A percentile compares a stretch with the other conserved stretches of the same genome.
phyloP scores from a whole-genome alignment of 2,113 vertebrate species.

The Calonectris borealis region DNA sequence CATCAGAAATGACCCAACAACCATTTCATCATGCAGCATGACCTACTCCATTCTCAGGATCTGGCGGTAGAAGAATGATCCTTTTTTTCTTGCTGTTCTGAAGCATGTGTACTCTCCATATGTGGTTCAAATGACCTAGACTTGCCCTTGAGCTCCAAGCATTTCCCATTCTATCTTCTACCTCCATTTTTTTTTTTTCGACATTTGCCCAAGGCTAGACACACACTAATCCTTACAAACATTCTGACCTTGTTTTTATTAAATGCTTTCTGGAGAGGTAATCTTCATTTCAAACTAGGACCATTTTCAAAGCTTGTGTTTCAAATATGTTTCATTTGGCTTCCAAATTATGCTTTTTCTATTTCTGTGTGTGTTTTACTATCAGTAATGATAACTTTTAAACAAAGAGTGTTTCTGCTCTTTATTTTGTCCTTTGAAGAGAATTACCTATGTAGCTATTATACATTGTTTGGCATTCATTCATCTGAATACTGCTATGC shows the following conservation, averaged over 20 bases:
- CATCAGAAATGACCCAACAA: not conserved
- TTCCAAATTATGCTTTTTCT: not conserved
- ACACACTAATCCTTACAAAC: not conserved
- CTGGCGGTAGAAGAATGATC: not conserved
- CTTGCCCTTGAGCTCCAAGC: not conserved
- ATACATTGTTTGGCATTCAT: constrained; percentile 28
- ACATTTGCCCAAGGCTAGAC: not conserved
- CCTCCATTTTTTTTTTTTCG: not conserved
- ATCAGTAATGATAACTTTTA: constrained; percentile 38
- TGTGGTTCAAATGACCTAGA: not conserved
- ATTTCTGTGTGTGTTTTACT: not conserved
- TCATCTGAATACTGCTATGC: constrained; percentile 20
- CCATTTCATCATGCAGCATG: not conserved
- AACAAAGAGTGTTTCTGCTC: not conserved
- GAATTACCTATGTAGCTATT: constrained; percentile 38
- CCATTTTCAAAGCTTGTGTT: not conserved
- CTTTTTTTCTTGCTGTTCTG: not conserved
- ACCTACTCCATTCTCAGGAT: not conserved
- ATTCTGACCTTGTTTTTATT: not conserved
- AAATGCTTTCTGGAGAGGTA: not conserved
- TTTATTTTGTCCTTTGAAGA: constrained; percentile 33
- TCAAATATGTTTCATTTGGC: not conserved
- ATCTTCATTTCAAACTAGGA: not conserved
- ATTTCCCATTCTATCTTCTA: not conserved
- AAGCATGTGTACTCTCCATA: not conserved